A percentile compares a stretch with the other conserved stretches of the same genome.
phyloP scores from a whole-genome alignment of 2,888 invertebrate genomes.

The Cremastinae sp. region DNA sequence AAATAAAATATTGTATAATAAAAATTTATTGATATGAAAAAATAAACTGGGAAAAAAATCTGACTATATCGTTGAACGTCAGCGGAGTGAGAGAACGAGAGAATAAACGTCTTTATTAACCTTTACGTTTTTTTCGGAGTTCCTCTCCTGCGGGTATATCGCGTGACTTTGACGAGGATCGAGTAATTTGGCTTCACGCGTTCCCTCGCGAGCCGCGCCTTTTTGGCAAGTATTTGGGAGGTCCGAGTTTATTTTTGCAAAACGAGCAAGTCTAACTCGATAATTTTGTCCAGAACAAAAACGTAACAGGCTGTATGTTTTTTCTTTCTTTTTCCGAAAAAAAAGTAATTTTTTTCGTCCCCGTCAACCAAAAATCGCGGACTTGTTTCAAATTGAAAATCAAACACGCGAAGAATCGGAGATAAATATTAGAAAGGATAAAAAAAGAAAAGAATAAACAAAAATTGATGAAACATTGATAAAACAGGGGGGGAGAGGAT shows the following conservation, averaged over 20 bases:
- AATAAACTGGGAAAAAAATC: too few relatives aligned
- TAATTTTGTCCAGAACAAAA: constrained; percentile 36
- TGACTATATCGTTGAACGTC: too few relatives aligned
- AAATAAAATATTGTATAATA: too few relatives aligned
- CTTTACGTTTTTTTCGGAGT: constrained; percentile 58
- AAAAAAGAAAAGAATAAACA: too few relatives aligned
- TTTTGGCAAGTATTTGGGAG: constrained; percentile 53
- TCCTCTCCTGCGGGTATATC: constrained; percentile 36
- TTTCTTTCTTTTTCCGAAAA: constrained; percentile 6
- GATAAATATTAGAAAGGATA: too few relatives aligned
- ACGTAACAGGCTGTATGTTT: constrained; percentile 17
- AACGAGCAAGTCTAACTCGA: too few relatives aligned
- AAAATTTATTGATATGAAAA: too few relatives aligned
- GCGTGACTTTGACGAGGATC: constrained; percentile 65
- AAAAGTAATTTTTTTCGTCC: constrained; percentile 5
- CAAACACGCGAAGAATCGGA: too few relatives aligned
- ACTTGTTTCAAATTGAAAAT: too few relatives aligned
- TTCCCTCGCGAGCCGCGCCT: constrained; percentile 29
- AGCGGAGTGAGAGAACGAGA: constrained; percentile 8
- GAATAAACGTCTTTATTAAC: constrained; percentile 61
- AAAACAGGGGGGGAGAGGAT: too few relatives aligned
- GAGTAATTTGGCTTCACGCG: constrained; percentile 61
- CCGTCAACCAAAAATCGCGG: background rate
- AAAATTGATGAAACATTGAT: background rate
- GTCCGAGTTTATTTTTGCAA: constrained; percentile 32